phyloP scores from a whole-genome alignment of 2,797 vertebrate species.

The Esox lucius region DNA sequence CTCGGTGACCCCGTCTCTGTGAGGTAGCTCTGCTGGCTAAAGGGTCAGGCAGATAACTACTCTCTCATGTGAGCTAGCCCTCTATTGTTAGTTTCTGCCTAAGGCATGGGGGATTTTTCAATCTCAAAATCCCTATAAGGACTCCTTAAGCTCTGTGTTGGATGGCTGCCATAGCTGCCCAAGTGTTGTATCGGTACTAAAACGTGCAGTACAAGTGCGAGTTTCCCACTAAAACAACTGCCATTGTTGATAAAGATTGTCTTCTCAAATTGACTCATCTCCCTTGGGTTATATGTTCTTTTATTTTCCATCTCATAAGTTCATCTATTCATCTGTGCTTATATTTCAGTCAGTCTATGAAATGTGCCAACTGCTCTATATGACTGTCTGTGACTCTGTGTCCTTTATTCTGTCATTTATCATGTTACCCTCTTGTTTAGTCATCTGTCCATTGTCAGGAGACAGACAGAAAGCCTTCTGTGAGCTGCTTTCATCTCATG shows the following conservation, averaged over 20 bases:
- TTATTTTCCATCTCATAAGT: slow-evolving; percentile 29
- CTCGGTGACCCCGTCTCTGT: slow-evolving; percentile 1
- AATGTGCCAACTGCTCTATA: slow-evolving; percentile 16
- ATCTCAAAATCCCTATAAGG: not conserved
- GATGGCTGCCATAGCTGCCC: not conserved
- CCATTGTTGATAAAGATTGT: not conserved
- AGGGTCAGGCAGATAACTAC: slow-evolving; percentile 1
- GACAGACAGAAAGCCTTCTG: slow-evolving; percentile 21
- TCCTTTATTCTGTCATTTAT: slow-evolving; percentile 36
- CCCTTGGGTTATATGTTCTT: not conserved
- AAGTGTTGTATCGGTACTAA: not conserved
- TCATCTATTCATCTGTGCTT: slow-evolving; percentile 38
- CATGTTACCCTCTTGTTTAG: slow-evolving; percentile 34
- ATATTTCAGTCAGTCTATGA: slow-evolving; percentile 22
- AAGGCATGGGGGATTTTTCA: not conserved
- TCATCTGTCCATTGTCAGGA: slow-evolving; percentile 36
- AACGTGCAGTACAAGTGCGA: not conserved
- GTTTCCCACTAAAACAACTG: not conserved
- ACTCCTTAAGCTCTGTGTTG: not conserved
- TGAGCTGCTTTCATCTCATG: slow-evolving; percentile 15
- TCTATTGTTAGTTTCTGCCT: not conserved
- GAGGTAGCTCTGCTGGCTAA: not conserved
- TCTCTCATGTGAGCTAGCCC: not conserved
- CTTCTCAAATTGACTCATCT: not conserved
- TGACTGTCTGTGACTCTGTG: slow-evolving; percentile 24